Evolutionary conservation across 1,140 invertebrate species (phyloP).

Genomic region (Vanessa tameamea): DNA sequence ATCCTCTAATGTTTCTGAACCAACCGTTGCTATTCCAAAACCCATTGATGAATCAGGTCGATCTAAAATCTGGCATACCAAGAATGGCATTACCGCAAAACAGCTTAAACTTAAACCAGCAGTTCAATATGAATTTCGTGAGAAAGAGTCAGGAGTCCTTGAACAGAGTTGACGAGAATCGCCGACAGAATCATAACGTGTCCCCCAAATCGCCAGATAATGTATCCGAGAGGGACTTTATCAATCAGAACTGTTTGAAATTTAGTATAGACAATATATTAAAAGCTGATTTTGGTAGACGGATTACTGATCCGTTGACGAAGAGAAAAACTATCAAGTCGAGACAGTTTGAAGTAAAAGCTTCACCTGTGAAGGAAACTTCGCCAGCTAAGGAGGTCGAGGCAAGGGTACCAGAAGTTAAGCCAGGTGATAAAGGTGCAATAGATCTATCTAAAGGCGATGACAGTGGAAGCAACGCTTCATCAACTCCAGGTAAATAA

Average conservation of each 20-base stretch:
- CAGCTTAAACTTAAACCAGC: slow-evolving; percentile 52
- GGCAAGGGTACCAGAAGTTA: slow-evolving; percentile 64
- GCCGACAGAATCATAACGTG: slow-evolving; percentile 49
- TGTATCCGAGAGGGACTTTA: slow-evolving; percentile 66
- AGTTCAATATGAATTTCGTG: slow-evolving; percentile 59
- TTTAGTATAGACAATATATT: slow-evolving; percentile 97
- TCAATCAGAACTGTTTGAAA: slow-evolving; percentile 86
- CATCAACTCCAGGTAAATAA: slow-evolving; percentile 57
- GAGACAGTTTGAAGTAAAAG: slow-evolving; percentile 57
- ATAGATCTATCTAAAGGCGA: slow-evolving; percentile 74
- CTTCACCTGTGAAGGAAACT: slow-evolving; percentile 54
- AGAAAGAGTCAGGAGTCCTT: slow-evolving; percentile 51
- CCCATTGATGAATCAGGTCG: slow-evolving; percentile 63
- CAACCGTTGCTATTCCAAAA: slow-evolving; percentile 77
- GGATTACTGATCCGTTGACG: slow-evolving; percentile 86
- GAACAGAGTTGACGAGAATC: slow-evolving; percentile 56
- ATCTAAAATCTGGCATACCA: slow-evolving; percentile 56
- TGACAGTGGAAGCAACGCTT: slow-evolving; percentile 63
- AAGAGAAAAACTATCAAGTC: slow-evolving; percentile 78
- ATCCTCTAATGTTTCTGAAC: slow-evolving; percentile 78
- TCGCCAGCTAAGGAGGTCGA: slow-evolving; percentile 53
- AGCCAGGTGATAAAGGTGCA: slow-evolving; percentile 63
- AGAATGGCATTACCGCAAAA: slow-evolving; percentile 56
- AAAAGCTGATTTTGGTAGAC: slow-evolving; percentile 92
- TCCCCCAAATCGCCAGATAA: slow-evolving; percentile 66